Evolutionary conservation across 2,888 invertebrate genomes (phyloP).

Genomic region (Megastigmus dorsalis): DNA sequence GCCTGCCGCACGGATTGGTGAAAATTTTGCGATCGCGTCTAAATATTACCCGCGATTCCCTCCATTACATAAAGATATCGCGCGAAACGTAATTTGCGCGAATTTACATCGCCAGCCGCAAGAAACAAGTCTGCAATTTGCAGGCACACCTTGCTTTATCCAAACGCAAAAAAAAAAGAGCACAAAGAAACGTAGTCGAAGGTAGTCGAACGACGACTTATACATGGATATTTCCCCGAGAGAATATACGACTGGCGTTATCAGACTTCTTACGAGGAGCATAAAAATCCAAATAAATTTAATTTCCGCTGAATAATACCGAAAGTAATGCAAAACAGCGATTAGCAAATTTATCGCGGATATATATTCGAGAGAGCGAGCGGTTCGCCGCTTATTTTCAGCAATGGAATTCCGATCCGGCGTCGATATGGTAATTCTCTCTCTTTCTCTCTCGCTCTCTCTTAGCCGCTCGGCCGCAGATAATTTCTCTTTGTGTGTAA

Average conservation of each 20-base stretch:
- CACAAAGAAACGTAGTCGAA: background rate
- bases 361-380: slow-evolving; percentile 4
- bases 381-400: slow-evolving; percentile 37
- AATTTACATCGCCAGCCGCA: background rate
- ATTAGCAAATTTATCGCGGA: slow-evolving; percentile 49
- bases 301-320: slow-evolving; percentile 15
- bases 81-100: background rate
- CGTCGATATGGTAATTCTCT: slow-evolving; percentile 49
- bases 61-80: slow-evolving; percentile 24
- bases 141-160: slow-evolving; percentile 17
- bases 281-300: slow-evolving; percentile 29
- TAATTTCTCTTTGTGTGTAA: slow-evolving; percentile 45
- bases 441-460: too few relatives aligned
- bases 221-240: background rate
- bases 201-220: background rate
- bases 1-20: background rate
- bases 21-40: slow-evolving; percentile 15
- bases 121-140: slow-evolving; percentile 27
- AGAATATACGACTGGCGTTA: background rate
- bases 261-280: background rate
- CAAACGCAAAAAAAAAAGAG: background rate
- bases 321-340: slow-evolving; percentile 42
- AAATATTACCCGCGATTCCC: slow-evolving; percentile 10
- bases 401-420: slow-evolving; percentile 44
- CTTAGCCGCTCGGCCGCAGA: slow-evolving; percentile 22